Conservation (phyloP, 2,797 vertebrate species). For the Neoniphon sammara region DNA sequence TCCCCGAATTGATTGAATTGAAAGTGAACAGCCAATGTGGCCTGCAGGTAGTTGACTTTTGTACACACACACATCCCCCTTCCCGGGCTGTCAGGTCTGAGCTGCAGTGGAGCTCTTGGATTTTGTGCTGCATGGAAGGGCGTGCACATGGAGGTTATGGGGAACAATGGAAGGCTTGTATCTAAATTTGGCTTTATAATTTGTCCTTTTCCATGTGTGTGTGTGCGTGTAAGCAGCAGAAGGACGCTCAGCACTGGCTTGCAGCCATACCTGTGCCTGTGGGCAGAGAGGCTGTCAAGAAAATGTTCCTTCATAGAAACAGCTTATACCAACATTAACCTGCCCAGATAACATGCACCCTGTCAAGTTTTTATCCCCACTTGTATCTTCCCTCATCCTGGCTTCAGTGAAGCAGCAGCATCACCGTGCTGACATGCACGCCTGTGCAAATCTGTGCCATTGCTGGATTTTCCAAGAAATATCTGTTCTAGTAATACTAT, state of each 20-base stretch:
- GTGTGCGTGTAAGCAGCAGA: conserved; percentile 21
- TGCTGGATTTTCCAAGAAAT: conserved; percentile 72
- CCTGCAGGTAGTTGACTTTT: conserved; percentile 52
- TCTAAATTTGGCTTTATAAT: conserved; percentile 47
- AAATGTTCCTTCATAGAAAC: conserved; percentile 24
- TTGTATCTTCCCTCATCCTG: neutral
- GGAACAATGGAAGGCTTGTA: conserved; percentile 70
- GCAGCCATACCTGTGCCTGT: conserved; percentile 29
- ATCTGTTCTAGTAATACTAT: conserved; percentile 76
- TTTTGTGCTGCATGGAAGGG: neutral
- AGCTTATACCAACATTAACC: conserved; percentile 14
- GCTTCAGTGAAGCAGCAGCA: conserved; percentile 10
- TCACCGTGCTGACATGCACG: conserved; percentile 27
- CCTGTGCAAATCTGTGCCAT: conserved; percentile 64
- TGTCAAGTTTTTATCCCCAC: neutral
- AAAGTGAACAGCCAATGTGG: conserved; percentile 32
- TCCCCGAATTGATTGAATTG: conserved; percentile 41
- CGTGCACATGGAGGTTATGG: conserved; percentile 31
- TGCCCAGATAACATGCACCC: neutral
- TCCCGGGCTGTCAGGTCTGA: conserved; percentile 23
- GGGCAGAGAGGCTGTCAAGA: conserved; percentile 27
- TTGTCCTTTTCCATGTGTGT: conserved; percentile 29
- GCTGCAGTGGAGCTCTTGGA: conserved; percentile 38
- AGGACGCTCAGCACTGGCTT: conserved; percentile 49
- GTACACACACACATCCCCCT: conserved; percentile 37